Percentiles rank a stretch among this genome's conserved stretches.
These are phyloP conservation scores for Graphium colonna DNA, from an alignment of 2,888 invertebrate species.

Conservation along the genomic window DNA sequence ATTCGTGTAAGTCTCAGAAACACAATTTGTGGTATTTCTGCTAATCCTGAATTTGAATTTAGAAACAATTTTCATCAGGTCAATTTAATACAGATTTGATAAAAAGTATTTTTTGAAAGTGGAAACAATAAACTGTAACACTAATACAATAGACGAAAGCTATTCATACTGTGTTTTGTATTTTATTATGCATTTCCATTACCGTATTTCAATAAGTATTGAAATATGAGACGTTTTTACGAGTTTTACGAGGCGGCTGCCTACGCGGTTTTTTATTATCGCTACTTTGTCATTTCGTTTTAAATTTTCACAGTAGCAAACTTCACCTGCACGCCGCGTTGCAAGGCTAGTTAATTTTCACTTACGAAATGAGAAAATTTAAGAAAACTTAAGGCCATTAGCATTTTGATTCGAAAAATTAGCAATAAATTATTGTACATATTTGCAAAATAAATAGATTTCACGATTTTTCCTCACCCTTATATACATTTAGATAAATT, in stretches of 20 bases:
- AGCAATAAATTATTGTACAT: neutral
- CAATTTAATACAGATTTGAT: too few species aligned
- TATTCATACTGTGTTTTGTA: conserved; percentile 80
- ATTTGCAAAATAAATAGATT: neutral
- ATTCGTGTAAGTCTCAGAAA: too few species aligned
- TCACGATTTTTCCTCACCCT: too few species aligned
- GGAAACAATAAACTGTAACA: neutral
- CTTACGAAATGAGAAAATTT: too few species aligned
- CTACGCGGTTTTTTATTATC: conserved; percentile 12
- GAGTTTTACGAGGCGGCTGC: conserved; percentile 11
- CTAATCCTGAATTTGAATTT: too few species aligned
- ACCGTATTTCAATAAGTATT: conserved; percentile 79
- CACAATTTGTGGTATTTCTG: too few species aligned
- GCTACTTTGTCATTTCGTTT: conserved; percentile 12
- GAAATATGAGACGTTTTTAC: conserved; percentile 77
- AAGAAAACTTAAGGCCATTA: neutral
- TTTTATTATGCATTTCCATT: conserved; percentile 80
- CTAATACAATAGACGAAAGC: conserved; percentile 32
- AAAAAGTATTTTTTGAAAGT: too few species aligned
- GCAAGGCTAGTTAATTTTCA: neutral
- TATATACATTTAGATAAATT: too few species aligned
- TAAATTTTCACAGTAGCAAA: conserved; percentile 2
- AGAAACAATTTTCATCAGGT: too few species aligned
- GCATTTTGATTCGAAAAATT: neutral
- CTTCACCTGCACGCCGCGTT: conserved; percentile 3